Evolutionary conservation across 2,113 vertebrate species (phyloP), one percentile per base, ranked within the genome.

Genomic region (Nicator chloris): DNA sequence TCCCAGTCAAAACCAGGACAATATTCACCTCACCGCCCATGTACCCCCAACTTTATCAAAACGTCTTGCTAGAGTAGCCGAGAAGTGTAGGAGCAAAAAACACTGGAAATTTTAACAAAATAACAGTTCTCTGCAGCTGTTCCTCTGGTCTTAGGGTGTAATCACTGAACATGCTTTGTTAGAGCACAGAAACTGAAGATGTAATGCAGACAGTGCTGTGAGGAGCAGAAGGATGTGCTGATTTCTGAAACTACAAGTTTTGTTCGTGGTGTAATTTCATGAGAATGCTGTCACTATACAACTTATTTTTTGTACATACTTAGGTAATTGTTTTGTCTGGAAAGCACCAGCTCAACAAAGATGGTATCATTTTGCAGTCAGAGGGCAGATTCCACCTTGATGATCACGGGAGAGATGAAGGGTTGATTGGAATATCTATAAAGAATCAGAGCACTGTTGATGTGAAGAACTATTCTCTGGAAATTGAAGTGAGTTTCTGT

Each of bases 311-410:
- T 70, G 57, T 86, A 82, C 27, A 63, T 64, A 61, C 51, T 61
- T 89, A 99, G 99, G 93, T 88, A 57, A 86, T 99, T 56, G 94
- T 92, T 19, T 97, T 98, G 93, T 98, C 98, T 69, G 99, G 99
- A 80, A 97, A 97, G 75, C 98, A 99, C 92, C 97, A 96, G 39
- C 72, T 98, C 73, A 98, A 97, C 95, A 97, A 97, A 47, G 98
- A 97, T 59, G 96, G 98, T 85, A 70, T 90, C 2, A 61, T 99
- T 90, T 86, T 99, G 69, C 98, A 97, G 49, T 98, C 98, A n/a
- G 97, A 97, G 90, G 97, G 97, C 70, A 97, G 95, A 42, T 69
- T 98, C 64, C 96, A 97, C 6, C 92, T 98, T 49, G 90, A 92
- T 65, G 83, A 78, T 49, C 23, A 30, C 9, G 71, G 59, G 23